Conservation (phyloP, 2,888 invertebrate species). For the Hermaeophaga mercurialis region DNA sequence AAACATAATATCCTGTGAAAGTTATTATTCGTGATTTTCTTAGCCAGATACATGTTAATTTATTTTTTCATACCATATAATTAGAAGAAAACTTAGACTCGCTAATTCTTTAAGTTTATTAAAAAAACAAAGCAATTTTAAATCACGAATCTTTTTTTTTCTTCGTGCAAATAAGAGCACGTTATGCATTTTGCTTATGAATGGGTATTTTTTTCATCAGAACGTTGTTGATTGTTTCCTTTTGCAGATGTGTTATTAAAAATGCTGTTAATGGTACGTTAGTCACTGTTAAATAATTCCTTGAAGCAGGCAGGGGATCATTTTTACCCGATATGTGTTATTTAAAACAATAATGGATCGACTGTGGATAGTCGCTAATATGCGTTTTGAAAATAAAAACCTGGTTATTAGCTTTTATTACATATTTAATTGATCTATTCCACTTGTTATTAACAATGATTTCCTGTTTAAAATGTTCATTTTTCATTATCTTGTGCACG, state of each 20-base stretch:
- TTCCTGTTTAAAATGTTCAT: slow-evolving; percentile 24
- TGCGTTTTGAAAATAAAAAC: slow-evolving; percentile 19
- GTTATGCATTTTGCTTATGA: slow-evolving; percentile 30
- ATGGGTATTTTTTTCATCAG: slow-evolving; percentile 21
- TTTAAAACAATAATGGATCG: slow-evolving; percentile 31
- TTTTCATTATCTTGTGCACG: slow-evolving; percentile 17
- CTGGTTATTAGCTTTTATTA: slow-evolving; percentile 21
- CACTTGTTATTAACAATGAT: slow-evolving; percentile 21
- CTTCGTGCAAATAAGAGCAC: slow-evolving; percentile 29
- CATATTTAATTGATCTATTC: slow-evolving; percentile 22
- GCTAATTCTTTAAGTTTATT: slow-evolving; percentile 3
- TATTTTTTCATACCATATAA: background rate
- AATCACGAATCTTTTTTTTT: slow-evolving; percentile 13
- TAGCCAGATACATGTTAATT: slow-evolving; percentile 10
- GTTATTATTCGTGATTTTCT: too few relatives aligned
- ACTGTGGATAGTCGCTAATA: slow-evolving; percentile 21
- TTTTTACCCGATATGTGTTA: slow-evolving; percentile 29
- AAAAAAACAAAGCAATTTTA: slow-evolving; percentile 7
- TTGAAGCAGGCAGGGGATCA: slow-evolving; percentile 20
- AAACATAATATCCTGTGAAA: too few relatives aligned
- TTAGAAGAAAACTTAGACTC: slow-evolving; percentile 5
- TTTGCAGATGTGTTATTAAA: slow-evolving; percentile 30
- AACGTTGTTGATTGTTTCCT: slow-evolving; percentile 29
- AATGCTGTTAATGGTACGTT: slow-evolving; percentile 24
- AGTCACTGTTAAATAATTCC: slow-evolving; percentile 24